Evolutionary conservation across 2,797 vertebrate species (phyloP).

Genomic region (Ctenochaetus hawaiiensis): DNA sequence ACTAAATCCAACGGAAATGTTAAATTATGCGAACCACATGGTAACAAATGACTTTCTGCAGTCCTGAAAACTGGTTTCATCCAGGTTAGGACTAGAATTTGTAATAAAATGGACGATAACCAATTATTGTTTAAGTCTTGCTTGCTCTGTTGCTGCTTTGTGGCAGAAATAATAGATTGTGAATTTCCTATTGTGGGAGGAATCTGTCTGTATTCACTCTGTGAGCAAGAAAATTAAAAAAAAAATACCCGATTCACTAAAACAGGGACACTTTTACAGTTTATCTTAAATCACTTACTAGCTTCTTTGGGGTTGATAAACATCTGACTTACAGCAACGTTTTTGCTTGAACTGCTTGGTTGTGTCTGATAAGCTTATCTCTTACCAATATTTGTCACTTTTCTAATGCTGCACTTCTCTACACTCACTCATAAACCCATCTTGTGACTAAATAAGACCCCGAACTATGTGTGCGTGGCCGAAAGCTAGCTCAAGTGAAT

Average conservation of each 20-base stretch:
- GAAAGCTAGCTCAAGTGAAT: not conserved
- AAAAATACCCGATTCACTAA: not conserved
- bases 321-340: too few species aligned
- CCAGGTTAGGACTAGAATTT: not conserved
- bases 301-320: not conserved
- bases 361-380: not conserved
- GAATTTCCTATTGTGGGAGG: too few species aligned
- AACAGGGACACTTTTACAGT: not conserved
- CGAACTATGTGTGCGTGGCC: not conserved
- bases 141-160: not conserved
- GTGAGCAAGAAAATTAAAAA: too few species aligned
- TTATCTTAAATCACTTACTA: not conserved
- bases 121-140: not conserved
- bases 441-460: not conserved
- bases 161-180: too few species aligned
- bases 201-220: too few species aligned
- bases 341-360: not conserved
- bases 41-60: not conserved
- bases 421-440: not conserved
- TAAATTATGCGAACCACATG: not conserved
- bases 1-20: not conserved
- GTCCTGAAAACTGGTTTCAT: conserved; percentile 24
- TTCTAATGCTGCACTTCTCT: not conserved
- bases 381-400: not conserved
- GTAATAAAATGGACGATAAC: not conserved